Base-by-base conservation (phyloP, 2,888 invertebrate genomes). In the Melipona bicolor region DNA sequence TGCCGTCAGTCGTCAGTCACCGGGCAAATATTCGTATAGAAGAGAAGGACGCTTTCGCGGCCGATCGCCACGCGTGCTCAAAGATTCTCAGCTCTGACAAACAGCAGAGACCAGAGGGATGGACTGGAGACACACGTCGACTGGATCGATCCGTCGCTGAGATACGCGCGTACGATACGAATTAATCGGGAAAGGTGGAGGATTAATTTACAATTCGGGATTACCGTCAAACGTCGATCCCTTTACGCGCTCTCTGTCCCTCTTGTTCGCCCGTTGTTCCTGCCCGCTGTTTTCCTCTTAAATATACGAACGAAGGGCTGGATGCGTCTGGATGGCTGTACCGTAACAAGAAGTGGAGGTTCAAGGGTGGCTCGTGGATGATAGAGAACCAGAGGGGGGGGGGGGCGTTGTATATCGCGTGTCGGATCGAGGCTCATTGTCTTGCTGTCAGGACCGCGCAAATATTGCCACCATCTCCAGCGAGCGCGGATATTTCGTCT, bases 391-490 rank as follows among this genome's bases (percentile, higher is more conserved):
- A 56, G 79, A 72, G 88, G 85, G 88, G 89, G 89, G 88, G 85
- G 88, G 89, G n/a, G n/a, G n/a, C n/a, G 90, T 91, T 90, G 91
- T 91, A 89, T 91, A 92, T 91, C 90, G 91, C 90, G 88, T 88
- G 91, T 90, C 87, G 90, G 91, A 90, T 92, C 91, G 92, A 91
- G 91, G 90, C 91, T 92, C 90, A 94, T 94, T 94, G 93, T 94
- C 93, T 91, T 92, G 89, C 91, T 91, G 92, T 93, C 94, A 92
- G 91, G 85, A 89, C 88, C 91, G 92, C 85, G 92, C 93, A 94
- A 94, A 94, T 93, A 94, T 94, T 93, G 92, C 92, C 93, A 93
- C 92, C 93, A 90, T 91, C 90, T 92, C 91, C 84, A 87, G 83
- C 89, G 88, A 87, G 81, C 86, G 85, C 85, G 86, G 84, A 81